Evolutionary conservation across 2,113 vertebrate species (phyloP).

Genomic region (Bucco capensis): DNA sequence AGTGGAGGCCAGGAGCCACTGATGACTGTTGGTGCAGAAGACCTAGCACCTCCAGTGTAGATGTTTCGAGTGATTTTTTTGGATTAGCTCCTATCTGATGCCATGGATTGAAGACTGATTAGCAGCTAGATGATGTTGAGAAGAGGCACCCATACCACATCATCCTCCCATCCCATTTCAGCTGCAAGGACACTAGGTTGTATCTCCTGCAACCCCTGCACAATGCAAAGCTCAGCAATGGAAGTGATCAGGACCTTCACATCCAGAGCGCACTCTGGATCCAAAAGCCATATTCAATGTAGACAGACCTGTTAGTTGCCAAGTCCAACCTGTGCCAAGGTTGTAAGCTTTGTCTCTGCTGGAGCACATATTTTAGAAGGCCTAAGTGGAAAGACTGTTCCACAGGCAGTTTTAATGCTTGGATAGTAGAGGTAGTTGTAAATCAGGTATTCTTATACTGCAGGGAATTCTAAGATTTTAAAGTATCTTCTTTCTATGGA

Average conservation of each 20-base stretch:
- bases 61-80: rapidly evolving
- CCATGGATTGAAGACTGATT: neutral
- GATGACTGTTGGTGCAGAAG: neutral
- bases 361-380: neutral
- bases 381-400: neutral
- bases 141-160: rapidly evolving
- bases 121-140: neutral
- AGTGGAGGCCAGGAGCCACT: neutral
- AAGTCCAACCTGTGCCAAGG: neutral
- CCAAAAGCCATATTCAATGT: neutral
- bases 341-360: neutral
- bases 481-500: neutral
- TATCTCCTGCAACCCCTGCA: rapidly evolving
- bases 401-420: neutral
- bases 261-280: rapidly evolving
- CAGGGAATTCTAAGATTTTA: neutral
- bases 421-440: neutral
- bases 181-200: neutral
- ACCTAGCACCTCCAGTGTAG: neutral
- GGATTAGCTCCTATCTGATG: neutral
- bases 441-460: neutral
- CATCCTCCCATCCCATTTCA: neutral
- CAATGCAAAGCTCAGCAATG: neutral
- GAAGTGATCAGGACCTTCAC: rapidly evolving
- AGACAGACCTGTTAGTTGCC: neutral